These are phyloP conservation scores for Fopius arisanus DNA, from an alignment of 1,140 invertebrate species.

Conservation along the genomic window DNA sequence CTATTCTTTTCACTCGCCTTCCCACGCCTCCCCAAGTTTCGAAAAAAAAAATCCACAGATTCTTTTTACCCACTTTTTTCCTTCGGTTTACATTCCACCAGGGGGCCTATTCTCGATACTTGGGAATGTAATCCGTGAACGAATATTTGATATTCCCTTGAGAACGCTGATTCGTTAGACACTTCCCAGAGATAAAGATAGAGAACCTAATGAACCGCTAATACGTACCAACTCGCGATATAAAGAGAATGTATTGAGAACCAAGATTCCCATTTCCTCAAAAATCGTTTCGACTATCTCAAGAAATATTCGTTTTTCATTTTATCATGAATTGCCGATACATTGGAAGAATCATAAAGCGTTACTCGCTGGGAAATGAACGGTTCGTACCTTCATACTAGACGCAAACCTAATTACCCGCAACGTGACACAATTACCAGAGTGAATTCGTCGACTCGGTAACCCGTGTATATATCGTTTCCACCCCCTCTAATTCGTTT, in stretches of 20 bases:
- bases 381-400: not conserved
- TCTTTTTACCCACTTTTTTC: not conserved
- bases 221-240: not conserved
- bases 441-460: conserved; percentile 19
- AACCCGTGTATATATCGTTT: not conserved
- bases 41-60: not conserved
- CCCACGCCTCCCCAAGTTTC: conserved; percentile 9
- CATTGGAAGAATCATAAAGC: not conserved
- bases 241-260: not conserved
- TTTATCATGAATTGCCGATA: not conserved
- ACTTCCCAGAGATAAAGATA: too few relatives aligned
- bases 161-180: too few relatives aligned
- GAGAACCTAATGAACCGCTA: not conserved
- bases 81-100: not conserved
- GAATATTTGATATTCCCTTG: too few relatives aligned
- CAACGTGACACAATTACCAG: conserved; percentile 20
- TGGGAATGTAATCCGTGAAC: too few relatives aligned
- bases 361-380: not conserved
- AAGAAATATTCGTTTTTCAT: too few relatives aligned
- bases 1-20: not conserved
- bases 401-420: conserved; percentile 16
- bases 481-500: not conserved
- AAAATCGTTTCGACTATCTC: too few relatives aligned
- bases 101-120: too few relatives aligned
- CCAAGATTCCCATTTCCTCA: too few relatives aligned